These are phyloP conservation scores for Diplazon laetatorius DNA, from an alignment of 2,888 invertebrate genomes.

Conservation along the genomic window DNA sequence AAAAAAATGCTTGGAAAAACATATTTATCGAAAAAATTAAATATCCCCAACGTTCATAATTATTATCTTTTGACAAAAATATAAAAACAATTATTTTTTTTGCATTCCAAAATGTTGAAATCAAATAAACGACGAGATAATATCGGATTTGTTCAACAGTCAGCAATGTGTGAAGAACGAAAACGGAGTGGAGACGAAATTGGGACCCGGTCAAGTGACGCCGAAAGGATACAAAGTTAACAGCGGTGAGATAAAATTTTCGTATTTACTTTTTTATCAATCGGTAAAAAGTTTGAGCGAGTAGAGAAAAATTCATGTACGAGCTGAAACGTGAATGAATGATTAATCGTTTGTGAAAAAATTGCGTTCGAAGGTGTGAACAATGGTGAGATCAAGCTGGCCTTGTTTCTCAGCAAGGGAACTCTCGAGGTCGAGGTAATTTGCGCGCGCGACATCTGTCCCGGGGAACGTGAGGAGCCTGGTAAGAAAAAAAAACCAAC, in stretches of 20 bases:
- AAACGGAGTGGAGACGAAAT: slow-evolving; percentile 82
- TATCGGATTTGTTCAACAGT: slow-evolving; percentile 65
- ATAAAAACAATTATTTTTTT: background rate
- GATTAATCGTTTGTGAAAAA: slow-evolving; percentile 5
- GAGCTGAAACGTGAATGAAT: slow-evolving; percentile 9
- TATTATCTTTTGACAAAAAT: too few species aligned
- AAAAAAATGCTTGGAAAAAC: too few species aligned
- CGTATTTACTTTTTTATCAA: background rate
- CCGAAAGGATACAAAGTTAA: slow-evolving; percentile 89
- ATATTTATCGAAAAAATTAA: too few species aligned
- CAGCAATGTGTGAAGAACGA: slow-evolving; percentile 74
- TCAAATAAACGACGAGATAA: background rate
- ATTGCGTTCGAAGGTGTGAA: slow-evolving; percentile 83
- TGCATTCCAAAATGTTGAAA: background rate
- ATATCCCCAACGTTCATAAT: too few species aligned
- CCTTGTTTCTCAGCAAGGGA: slow-evolving; percentile 95
- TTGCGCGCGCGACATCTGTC: slow-evolving; percentile 88
- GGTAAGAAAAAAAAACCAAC: slow-evolving; percentile 80
- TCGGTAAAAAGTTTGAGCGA: background rate
- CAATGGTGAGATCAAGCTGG: slow-evolving; percentile 93
- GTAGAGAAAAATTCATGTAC: slow-evolving; percentile 8
- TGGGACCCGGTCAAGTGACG: slow-evolving; percentile 92
- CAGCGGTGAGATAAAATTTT: slow-evolving; percentile 70
- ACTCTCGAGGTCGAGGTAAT: slow-evolving; percentile 94
- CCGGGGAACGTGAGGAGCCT: slow-evolving; percentile 88